Base-by-base conservation (phyloP, 2,797 vertebrate species). In the Halcyon smyrnensis region DNA sequence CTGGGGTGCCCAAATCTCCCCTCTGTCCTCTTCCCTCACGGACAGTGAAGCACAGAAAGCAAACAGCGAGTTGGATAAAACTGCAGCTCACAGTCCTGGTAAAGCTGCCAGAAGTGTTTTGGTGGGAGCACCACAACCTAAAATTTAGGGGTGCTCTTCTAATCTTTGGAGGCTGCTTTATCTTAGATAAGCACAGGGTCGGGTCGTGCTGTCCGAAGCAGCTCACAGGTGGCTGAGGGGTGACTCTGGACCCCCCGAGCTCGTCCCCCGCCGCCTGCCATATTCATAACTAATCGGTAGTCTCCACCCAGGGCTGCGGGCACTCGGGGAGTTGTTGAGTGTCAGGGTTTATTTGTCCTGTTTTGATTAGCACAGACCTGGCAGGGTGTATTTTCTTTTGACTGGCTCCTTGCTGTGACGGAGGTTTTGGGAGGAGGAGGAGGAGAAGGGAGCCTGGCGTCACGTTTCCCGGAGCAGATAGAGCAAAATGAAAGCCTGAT, bases 291-390 rank as follows among this genome's bases (percentile, higher is more conserved):
- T 96, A 97, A 98, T 97, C 97, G 95, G 97, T 96, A 93, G 95
- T 91, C 95, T 91, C 97, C 95, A 95, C 91, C 95, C 91, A 46
- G 74, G 96, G 95, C 95, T 92, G 97, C 36, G 30, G 96, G 97
- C 97, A 94, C 98, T 98, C 8, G 5, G 98, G 98, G 98, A 98
- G 98, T 98, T 98, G 98, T 98, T 97, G 97, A 97, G 97, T 98
- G 98, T 98, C 98, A 98, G 97, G 94, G 95, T 97, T 97, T 97
- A 98, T 98, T 98, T 98, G 97, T 95, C 97, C 96, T 97, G 93
- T 97, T 98, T 98, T 98, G 98, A 98, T 98, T 98, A 97, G 98
- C 90, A 43, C 87, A 89, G 97, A 97, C 96, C 97, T 98, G 97
- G 98, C 98, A 98, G 97, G 97, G 96, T 36, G 81, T 97, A 97